These are phyloP conservation scores for Caenorhabditis panamensis DNA, from an alignment of 2,888 invertebrate species.

Conservation along the genomic window DNA sequence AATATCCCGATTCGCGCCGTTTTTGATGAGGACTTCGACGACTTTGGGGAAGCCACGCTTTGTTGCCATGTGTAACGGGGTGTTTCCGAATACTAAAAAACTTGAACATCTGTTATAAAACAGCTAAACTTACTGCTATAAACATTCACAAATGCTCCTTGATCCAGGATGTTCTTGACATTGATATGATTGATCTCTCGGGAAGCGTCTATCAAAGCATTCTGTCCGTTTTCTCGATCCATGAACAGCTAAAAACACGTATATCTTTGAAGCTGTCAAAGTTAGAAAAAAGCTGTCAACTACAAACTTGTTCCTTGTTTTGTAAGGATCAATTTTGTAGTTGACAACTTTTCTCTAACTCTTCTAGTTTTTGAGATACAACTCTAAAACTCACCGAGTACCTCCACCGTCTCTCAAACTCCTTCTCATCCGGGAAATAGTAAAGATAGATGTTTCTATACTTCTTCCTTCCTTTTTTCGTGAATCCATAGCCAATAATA, in stretches of 20 bases:
- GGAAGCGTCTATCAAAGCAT: conserved; percentile 3
- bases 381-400: conserved; percentile 24
- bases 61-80: conserved; percentile 18
- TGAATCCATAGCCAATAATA: too few relatives aligned
- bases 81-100: conserved; percentile 28
- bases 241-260: conserved; percentile 20
- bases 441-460: conserved; percentile 5
- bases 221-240: conserved; percentile 5
- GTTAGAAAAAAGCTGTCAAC: not conserved
- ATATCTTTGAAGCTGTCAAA: too few relatives aligned
- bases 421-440: conserved; percentile 16
- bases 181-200: conserved; percentile 15
- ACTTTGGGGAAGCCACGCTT: not conserved
- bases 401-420: conserved; percentile 39
- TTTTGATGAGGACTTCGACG: conserved; percentile 21
- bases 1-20: conserved; percentile 29
- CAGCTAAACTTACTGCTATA: conserved; percentile 5
- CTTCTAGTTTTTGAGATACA: too few relatives aligned
- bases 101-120: not conserved
- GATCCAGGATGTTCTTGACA: not conserved
- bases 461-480: conserved; percentile 1
- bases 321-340: too few relatives aligned
- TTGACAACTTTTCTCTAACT: too few relatives aligned
- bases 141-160: conserved; percentile 12
- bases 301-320: too few relatives aligned